These are phyloP conservation scores for Percopsis omiscomaycus DNA, from an alignment of 2,797 vertebrate species.

Conservation along the genomic window DNA sequence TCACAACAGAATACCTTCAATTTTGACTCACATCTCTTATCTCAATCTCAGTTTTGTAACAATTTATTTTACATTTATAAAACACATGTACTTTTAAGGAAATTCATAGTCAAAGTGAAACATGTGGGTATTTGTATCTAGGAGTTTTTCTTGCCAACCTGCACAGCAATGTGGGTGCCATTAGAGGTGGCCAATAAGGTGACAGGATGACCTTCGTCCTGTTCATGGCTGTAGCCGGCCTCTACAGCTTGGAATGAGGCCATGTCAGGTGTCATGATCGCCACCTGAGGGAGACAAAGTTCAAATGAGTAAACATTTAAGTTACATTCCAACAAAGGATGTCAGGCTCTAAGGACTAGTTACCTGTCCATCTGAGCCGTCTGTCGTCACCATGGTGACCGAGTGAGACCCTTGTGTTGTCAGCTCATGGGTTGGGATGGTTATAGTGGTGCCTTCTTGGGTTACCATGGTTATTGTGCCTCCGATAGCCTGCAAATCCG, in stretches of 20 bases:
- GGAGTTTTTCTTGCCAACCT: constrained; percentile 76
- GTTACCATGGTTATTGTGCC: constrained; percentile 98
- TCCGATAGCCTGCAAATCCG: constrained; percentile 92
- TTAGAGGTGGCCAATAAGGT: constrained; percentile 97
- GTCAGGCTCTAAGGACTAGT: neutral
- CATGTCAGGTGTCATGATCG: constrained; percentile 97
- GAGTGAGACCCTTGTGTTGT: constrained; percentile 87
- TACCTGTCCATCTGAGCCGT: constrained; percentile 94
- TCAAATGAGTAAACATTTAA: too few relatives aligned
- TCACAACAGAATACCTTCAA: neutral
- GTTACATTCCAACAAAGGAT: too few relatives aligned
- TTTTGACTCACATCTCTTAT: too few relatives aligned
- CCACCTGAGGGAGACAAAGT: constrained; percentile 82
- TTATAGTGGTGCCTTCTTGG: constrained; percentile 97
- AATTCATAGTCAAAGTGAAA: neutral
- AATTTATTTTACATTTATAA: too few relatives aligned
- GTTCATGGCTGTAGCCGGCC: constrained; percentile 86
- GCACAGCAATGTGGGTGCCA: constrained; percentile 98
- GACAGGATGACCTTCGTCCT: constrained; percentile 88
- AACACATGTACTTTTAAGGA: too few relatives aligned
- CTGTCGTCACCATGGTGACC: constrained; percentile 94
- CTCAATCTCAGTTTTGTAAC: too few relatives aligned
- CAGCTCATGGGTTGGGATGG: constrained; percentile 94
- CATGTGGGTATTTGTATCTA: neutral
- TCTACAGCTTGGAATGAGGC: constrained; percentile 89